Conservation (phyloP, 2,113 vertebrate species). For the Brachyistius frenatus region DNA sequence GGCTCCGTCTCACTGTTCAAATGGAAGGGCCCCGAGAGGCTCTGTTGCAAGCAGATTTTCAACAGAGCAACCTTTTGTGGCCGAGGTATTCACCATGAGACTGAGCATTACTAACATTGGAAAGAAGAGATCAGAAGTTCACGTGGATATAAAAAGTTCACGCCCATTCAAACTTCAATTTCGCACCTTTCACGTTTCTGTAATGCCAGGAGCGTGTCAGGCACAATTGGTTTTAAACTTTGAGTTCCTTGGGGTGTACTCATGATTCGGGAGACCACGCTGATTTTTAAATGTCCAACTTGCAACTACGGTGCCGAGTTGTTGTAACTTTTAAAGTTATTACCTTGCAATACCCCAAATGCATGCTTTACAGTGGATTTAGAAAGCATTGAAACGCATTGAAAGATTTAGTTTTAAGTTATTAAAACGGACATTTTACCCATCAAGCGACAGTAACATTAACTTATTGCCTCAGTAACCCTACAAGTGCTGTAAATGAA, state of each 20-base stretch:
- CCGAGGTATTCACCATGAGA: constrained; percentile 1
- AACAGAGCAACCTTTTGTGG: neutral
- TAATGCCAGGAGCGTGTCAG: constrained; percentile 1
- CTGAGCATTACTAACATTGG: constrained; percentile 8
- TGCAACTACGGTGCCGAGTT: too few species aligned
- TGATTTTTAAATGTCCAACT: constrained; percentile 2
- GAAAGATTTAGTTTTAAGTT: too few species aligned
- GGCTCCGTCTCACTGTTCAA: neutral
- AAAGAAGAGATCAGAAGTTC: constrained; percentile 25
- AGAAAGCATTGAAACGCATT: too few species aligned
- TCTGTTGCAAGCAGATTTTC: constrained; percentile 2
- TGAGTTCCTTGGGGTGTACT: neutral
- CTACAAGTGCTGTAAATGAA: too few species aligned
- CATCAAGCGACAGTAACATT: too few species aligned
- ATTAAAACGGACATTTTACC: too few species aligned
- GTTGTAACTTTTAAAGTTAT: too few species aligned
- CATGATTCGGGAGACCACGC: neutral
- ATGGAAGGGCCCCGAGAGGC: constrained; percentile 5
- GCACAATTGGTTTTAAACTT: neutral
- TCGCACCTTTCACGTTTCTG: neutral
- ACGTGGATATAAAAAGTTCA: constrained; percentile 1
- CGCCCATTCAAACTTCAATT: neutral
- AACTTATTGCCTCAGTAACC: too few species aligned
- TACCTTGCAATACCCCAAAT: too few species aligned
- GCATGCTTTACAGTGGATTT: too few species aligned